Evolutionary conservation across 2,888 invertebrate genomes (phyloP), one percentile per base, ranked within the genome.

Genomic region (Epistrophella euchroma): DNA sequence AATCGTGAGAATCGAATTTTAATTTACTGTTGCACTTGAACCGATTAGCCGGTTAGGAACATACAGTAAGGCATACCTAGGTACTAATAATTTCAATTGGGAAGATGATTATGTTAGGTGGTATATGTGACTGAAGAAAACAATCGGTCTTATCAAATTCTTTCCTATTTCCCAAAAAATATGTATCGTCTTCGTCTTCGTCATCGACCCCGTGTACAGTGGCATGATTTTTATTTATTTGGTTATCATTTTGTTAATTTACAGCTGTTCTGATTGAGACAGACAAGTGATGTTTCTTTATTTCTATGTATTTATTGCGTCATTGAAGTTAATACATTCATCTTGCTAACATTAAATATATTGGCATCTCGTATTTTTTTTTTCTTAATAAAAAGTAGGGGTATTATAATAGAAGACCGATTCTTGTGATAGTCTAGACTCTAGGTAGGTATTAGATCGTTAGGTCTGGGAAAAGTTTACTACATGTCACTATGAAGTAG

Each of bases 211-310:
- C 17, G 17, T 17, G 25, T 32, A 32, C 15, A 37, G 56, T 85
- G 85, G 85, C 85, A 80, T 85, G 85, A 85, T 85, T 68, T 76
- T 60, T 85, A 85, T 72, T 80, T 80, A 60, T 72, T 56, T 73
- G 43, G 17, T 45, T 45, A 45, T 17, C 45, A 2, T 45, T 58
- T 71, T 47, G 37, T 40, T 74, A 22, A 75, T 71, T 74, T 52
- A 66, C 56, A 78, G 40, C 52, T 47, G 37, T 15, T 1, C 9
- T 11, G 47, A 7, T 1, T 19, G 43, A 25, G 40, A 2, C 7
- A 40, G 43, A 15, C 25, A 25, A 15, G n/a, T n/a, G 40, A 1
- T 37, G 2, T 62, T 43, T 43, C 28, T n/a, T 62, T 62, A 13
- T 43, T 40, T 10, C 4, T 1, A 28, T 43, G 1, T 11, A 43